Evolutionary conservation across 2,888 invertebrate species (phyloP), one percentile per base, ranked within the genome.

Genomic region (Melipona beecheii): DNA sequence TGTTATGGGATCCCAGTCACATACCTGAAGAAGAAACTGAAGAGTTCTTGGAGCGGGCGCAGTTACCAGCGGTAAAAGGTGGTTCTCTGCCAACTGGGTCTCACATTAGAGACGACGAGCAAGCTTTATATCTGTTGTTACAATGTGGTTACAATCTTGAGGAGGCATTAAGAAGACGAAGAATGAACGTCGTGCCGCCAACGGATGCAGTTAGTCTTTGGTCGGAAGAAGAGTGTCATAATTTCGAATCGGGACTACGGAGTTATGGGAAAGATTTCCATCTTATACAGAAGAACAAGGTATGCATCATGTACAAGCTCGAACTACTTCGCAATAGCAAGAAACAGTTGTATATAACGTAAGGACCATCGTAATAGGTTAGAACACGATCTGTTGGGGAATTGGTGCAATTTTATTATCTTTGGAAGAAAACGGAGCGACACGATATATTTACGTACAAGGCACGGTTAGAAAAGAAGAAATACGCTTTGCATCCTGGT

Each of bases 391-490:
- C 98, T 15, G 99, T 99, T 65, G 98, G 99, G 54, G 99, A 99
- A 95, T 95, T 99, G 84, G 99, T 99, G 21, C 98, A 99, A 93
- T 99, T 99, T 95, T 98, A 98, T 94, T 98, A 98, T 92, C 96
- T 99, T 77, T 99, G 99, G 99, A 99, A 99, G 95, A 99, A 99
- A 95, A 99, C 99, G 49, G 99, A 99, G 93, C 96, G 99, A 27
- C 99, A 99, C 94, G 99, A 99, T 95, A 97, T 97, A 91, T 97
- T 97, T 93, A 98, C 98, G 0, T 97, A 98, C 93, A 98, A 98
- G 94, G 97, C 97, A 17, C 96, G 98, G 72, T 94, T 98, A 89
- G 98, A 98, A 93, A 99, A 99, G 95, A 98, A 98, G 94, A 98
- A 98, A 93, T 98, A 98, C 93, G 97, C 97, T 9, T 94, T 98